A percentile compares a stretch with the other conserved stretches of the same genome.
Evolutionary conservation across 2,888 invertebrate genomes (phyloP).

Genomic region (Dorcus hopei): DNA sequence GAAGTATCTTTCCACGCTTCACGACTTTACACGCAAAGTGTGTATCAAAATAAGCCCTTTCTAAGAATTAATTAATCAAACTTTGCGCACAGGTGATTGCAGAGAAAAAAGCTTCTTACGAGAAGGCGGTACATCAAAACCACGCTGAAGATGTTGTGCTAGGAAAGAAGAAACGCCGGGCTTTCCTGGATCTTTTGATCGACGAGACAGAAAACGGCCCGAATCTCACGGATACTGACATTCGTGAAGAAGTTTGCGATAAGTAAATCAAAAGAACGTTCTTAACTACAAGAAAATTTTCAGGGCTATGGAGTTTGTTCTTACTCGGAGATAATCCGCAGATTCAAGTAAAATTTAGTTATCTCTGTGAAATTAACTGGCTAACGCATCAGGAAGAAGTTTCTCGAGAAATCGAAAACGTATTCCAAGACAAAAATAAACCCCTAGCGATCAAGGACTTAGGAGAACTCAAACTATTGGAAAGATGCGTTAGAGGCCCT

Average conservation of each 20-base stretch:
- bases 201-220: constrained; percentile 28
- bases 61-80: no score
- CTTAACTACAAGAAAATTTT: background rate
- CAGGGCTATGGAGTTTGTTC: constrained; percentile 31
- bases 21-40: constrained; percentile 53
- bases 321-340: constrained; percentile 28
- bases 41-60: constrained; percentile 1
- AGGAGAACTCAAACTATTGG: constrained; percentile 19
- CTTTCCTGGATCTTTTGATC: constrained; percentile 36
- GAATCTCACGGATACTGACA: constrained; percentile 30
- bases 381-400: constrained; percentile 3
- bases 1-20: constrained; percentile 49
- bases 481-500: constrained; percentile 27
- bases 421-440: constrained; percentile 12
- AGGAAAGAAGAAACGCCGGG: constrained; percentile 29
- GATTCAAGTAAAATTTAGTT: constrained; percentile 25
- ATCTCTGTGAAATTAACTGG: background rate
- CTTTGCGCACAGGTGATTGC: background rate
- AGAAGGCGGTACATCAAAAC: background rate
- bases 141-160: constrained; percentile 1
- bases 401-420: constrained; percentile 11
- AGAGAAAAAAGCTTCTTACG: background rate
- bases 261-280: background rate
- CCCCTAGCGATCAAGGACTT: constrained; percentile 14
- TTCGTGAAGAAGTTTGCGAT: constrained; percentile 41